Conservation (phyloP, 2,797 vertebrate species). For the Anas acuta region DNA sequence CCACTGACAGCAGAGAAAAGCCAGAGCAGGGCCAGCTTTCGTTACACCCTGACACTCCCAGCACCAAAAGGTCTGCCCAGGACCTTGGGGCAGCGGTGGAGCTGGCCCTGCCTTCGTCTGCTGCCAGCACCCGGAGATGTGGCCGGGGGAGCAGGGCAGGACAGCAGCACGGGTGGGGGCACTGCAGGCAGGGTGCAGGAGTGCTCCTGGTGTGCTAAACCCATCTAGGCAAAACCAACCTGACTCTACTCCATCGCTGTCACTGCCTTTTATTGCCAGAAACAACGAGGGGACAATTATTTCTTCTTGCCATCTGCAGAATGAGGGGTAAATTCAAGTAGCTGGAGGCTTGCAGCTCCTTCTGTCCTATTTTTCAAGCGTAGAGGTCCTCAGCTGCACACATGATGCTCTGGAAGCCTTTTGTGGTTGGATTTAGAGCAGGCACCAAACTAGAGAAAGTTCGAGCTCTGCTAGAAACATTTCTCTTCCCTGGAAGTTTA, state of each 20-base stretch:
- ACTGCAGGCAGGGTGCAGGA: neutral
- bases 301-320: neutral
- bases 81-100: neutral
- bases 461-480: neutral
- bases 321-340: neutral
- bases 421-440: neutral
- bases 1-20: neutral
- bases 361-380: neutral
- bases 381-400: neutral
- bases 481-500: slow-evolving; percentile 31
- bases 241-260: neutral
- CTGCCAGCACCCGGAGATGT: no score
- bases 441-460: neutral
- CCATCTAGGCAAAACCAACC: neutral
- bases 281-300: neutral
- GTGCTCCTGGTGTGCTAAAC: neutral
- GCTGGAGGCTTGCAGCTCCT: neutral
- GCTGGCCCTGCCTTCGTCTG: neutral
- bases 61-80: neutral
- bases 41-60: neutral
- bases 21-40: neutral
- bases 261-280: neutral
- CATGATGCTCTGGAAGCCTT: neutral
- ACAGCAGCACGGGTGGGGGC: neutral
- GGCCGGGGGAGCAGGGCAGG: neutral